phyloP scores from a whole-genome alignment of 2,888 invertebrate species.

The Galerucella calmariensis region DNA sequence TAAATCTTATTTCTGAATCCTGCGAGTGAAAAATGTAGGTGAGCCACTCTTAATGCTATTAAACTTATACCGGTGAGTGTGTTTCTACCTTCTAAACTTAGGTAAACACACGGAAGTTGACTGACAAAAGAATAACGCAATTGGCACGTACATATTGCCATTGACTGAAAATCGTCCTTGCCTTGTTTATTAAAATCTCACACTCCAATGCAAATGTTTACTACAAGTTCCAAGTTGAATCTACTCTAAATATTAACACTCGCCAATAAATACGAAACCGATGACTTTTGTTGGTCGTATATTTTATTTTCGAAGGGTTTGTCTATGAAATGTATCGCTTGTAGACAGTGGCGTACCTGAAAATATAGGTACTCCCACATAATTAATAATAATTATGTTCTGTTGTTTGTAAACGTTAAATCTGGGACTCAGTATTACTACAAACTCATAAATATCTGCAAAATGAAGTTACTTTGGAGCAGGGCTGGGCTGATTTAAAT shows the following conservation, averaged over 20 bases:
- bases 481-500: no score
- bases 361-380: no score
- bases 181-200: conserved; percentile 35
- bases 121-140: conserved; percentile 11
- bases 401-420: no score
- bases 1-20: background rate
- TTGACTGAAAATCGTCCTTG: conserved; percentile 33
- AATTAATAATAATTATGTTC: no score
- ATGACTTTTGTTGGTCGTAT: background rate
- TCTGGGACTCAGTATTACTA: no score
- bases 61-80: background rate
- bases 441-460: no score
- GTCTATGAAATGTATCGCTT: no score
- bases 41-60: background rate
- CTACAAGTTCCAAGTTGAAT: conserved; percentile 42
- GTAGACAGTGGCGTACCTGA: no score
- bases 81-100: conserved; percentile 3
- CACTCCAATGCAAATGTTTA: conserved; percentile 41
- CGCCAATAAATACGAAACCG: conserved; percentile 7
- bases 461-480: no score
- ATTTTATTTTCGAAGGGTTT: no score
- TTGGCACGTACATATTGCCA: conserved; percentile 28
- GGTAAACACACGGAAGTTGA: conserved; percentile 23
- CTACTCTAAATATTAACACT: conserved; percentile 22
- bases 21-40: background rate